Percentiles rank a stretch among this genome's conserved stretches.
These are phyloP conservation scores for Taphrorychus bicolor DNA, from an alignment of 2,888 invertebrate genomes.

Conservation along the genomic window DNA sequence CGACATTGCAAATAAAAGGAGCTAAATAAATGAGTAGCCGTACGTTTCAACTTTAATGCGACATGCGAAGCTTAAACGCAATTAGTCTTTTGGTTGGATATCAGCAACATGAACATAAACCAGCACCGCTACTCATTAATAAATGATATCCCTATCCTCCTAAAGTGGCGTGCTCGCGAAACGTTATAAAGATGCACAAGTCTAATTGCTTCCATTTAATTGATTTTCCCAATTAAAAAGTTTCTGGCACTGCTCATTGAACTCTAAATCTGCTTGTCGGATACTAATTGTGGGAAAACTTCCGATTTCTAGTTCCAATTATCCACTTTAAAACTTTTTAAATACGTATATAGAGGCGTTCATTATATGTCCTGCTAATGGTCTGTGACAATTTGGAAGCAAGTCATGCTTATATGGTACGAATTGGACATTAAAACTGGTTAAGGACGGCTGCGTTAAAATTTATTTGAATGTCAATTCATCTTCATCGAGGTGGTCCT, in stretches of 20 bases:
- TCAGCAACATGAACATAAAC: background rate
- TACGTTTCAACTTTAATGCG: background rate
- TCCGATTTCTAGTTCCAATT: background rate
- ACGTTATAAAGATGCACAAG: background rate
- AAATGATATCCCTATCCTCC: background rate
- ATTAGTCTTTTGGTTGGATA: background rate
- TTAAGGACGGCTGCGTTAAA: background rate
- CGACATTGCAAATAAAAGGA: slow-evolving; percentile 1
- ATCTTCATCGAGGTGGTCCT: background rate
- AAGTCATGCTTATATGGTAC: background rate
- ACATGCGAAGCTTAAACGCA: background rate
- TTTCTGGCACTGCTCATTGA: background rate
- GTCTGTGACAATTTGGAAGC: background rate
- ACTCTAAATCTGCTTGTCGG: slow-evolving; percentile 4
- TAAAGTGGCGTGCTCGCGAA: background rate
- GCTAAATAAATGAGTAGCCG: background rate
- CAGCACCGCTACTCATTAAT: too few relatives aligned
- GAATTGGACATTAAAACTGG: background rate
- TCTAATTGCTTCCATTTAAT: slow-evolving; percentile 3
- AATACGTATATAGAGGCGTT: background rate
- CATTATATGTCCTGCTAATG: background rate
- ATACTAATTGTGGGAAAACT: background rate
- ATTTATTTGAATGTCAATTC: background rate
- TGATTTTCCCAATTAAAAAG: slow-evolving; percentile 2
- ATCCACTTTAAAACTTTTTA: background rate